These are phyloP conservation scores for Drosophila quadrilineata DNA, from an alignment of 1,140 invertebrate species.

Conservation along the genomic window DNA sequence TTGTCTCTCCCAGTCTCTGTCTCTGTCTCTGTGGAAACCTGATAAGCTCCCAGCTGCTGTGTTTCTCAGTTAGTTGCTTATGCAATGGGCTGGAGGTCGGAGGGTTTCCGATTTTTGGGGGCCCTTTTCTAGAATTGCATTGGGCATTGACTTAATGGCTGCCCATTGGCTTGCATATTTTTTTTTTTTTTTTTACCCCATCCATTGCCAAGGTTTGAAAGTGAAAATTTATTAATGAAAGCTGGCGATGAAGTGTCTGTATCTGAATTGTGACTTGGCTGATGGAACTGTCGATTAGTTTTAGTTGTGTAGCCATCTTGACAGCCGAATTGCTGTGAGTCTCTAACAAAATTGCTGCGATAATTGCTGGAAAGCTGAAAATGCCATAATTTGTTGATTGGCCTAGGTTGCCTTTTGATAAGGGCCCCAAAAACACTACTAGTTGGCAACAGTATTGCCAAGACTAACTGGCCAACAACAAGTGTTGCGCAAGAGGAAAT, in stretches of 20 bases:
- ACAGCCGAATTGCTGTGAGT: slow-evolving; percentile 25
- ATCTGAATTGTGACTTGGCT: slow-evolving; percentile 36
- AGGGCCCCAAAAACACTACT: background rate
- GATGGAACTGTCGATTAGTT: slow-evolving; percentile 53
- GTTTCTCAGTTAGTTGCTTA: slow-evolving; percentile 50
- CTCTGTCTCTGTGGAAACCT: slow-evolving; percentile 15
- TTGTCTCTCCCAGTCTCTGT: background rate
- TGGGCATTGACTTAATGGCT: slow-evolving; percentile 49
- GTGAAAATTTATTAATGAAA: slow-evolving; percentile 64
- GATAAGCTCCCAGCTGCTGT: too few relatives aligned
- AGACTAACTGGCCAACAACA: background rate
- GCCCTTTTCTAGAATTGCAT: slow-evolving; percentile 50
- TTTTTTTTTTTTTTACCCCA: background rate
- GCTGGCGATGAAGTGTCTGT: slow-evolving; percentile 52
- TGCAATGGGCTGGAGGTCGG: slow-evolving; percentile 32
- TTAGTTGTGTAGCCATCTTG: slow-evolving; percentile 10
- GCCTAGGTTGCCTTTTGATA: slow-evolving; percentile 42
- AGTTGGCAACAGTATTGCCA: background rate
- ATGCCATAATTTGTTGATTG: slow-evolving; percentile 63
- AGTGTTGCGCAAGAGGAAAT: slow-evolving; percentile 60
- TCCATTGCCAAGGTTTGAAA: slow-evolving; percentile 42
- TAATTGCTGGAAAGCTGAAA: slow-evolving; percentile 68
- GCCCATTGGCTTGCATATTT: slow-evolving; percentile 45
- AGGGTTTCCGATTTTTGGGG: background rate
- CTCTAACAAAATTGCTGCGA: slow-evolving; percentile 37